These are phyloP conservation scores for Atta colombica DNA, from an alignment of 1,140 invertebrate genomes.

Conservation along the genomic window DNA sequence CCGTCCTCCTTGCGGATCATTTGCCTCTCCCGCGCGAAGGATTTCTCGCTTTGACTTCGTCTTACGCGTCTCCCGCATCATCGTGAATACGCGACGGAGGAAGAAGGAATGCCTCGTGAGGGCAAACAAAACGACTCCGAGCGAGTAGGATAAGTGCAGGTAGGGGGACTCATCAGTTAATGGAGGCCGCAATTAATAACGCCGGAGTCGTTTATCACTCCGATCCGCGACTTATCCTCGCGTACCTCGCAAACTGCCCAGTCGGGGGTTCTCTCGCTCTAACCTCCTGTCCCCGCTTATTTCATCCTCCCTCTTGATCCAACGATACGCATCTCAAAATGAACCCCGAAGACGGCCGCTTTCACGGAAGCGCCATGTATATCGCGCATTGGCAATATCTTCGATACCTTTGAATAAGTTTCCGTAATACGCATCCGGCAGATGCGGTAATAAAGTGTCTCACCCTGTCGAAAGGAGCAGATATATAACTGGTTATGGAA, in stretches of 20 bases:
- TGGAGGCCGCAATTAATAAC: constrained; percentile 83
- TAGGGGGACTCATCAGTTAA: constrained; percentile 79
- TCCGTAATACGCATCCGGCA: constrained; percentile 62
- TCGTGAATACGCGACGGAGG: constrained; percentile 9
- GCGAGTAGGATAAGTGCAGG: constrained; percentile 53
- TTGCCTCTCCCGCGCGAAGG: constrained; percentile 64
- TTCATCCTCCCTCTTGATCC: constrained; percentile 65
- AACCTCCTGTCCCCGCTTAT: constrained; percentile 65
- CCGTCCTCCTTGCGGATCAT: constrained; percentile 64
- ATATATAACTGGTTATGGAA: background rate
- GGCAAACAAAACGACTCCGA: constrained; percentile 25
- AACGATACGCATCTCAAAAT: constrained; percentile 57
- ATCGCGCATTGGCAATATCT: background rate
- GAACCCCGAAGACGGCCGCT: constrained; percentile 11
- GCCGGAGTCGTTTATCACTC: constrained; percentile 81
- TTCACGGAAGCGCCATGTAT: constrained; percentile 8
- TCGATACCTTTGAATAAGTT: constrained; percentile 49
- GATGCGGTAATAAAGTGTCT: constrained; percentile 38
- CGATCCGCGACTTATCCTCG: constrained; percentile 79
- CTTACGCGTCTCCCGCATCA: constrained; percentile 47
- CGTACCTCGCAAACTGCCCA: constrained; percentile 65
- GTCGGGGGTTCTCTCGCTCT: constrained; percentile 58
- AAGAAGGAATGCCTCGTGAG: constrained; percentile 34
- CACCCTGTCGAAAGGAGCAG: background rate
- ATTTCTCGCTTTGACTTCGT: constrained; percentile 62